A percentile compares a stretch with the other conserved stretches of the same genome.
Conservation (phyloP, 2,888 invertebrate genomes). For the Calephelis perditalis region DNA sequence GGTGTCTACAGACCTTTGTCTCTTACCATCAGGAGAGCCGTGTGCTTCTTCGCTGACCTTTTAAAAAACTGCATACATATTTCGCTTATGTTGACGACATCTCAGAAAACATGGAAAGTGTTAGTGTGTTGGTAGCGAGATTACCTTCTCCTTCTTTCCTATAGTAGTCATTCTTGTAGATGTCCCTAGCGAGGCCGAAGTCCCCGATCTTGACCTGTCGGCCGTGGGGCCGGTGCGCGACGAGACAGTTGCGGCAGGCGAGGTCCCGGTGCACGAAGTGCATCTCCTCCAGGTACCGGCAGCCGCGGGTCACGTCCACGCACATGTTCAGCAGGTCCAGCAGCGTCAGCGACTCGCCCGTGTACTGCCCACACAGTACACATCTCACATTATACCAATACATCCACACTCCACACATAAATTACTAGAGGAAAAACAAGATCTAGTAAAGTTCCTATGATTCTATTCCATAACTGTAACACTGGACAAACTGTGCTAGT, state of each 20-base stretch:
- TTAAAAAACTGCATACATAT: too few relatives aligned
- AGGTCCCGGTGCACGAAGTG: conserved; percentile 98
- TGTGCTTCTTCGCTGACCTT: too few relatives aligned
- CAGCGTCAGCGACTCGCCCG: conserved; percentile 83
- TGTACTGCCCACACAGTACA: conserved; percentile 62
- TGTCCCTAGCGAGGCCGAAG: conserved; percentile 97
- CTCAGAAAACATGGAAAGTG: too few relatives aligned
- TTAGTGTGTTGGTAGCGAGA: too few relatives aligned
- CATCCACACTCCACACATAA: too few relatives aligned
- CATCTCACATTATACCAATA: neutral
- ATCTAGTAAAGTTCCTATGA: too few relatives aligned
- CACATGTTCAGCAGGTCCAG: conserved; percentile 94
- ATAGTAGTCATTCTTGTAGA: conserved; percentile 98
- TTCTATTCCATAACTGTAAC: too few relatives aligned
- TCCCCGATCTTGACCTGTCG: conserved; percentile 97
- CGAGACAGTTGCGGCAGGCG: conserved; percentile 96
- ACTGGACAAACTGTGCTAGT: too few relatives aligned
- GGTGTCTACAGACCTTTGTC: too few relatives aligned
- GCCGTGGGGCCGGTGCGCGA: conserved; percentile 83
- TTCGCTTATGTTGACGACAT: too few relatives aligned
- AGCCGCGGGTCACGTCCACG: conserved; percentile 96
- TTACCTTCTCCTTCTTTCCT: conserved; percentile 91
- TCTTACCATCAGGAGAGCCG: too few relatives aligned
- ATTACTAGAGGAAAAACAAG: too few relatives aligned
- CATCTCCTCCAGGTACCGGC: conserved; percentile 96